Evolutionary conservation across 2,797 vertebrate species (phyloP), one percentile per base, ranked within the genome.

Genomic region (Leptoclinus maculatus): DNA sequence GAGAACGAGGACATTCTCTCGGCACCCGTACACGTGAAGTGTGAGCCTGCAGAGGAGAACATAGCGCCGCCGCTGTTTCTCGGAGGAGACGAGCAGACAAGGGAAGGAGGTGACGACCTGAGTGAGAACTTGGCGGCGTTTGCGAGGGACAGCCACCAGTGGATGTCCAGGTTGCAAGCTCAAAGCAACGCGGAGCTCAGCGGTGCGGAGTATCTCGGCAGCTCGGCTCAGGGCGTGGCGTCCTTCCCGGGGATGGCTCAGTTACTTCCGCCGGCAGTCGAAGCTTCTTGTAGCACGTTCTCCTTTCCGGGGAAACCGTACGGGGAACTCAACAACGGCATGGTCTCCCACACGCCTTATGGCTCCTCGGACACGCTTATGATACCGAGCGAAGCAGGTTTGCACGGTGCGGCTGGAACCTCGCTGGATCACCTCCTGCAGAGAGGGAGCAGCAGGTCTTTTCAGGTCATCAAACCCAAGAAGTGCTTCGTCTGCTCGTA

Each of bases 401-500:
- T 78, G 0, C 84, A 64, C 0, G 68, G 57, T 0, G 21, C 75
- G 78, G 12, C 45, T 0, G 81, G 80, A 36, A 17, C 66, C 19
- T n/a, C 65, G 1, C 38, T 74, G 21, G 51, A 70, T 38, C 83
- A 53, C 57, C 69, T 34, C 4, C 39, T 4, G 0, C 81, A 78
- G 32, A 77, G 76, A 29, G 84, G 59, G 3, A 74, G 39, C 73
- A 74, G 39, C 73, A 2, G 71, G 34, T 70, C 78, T 1, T 80
- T 86, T 27, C 84, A 83, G 78, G 19, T 47, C 45, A 27, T 84
- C 34, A 87, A 85, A 49, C 91, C 91, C 0, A 94, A 92, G 87
- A 94, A 92, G 6, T 86, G 82, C 84, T 95, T 93, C 59, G 39
- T 74, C 39, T 95, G 94, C 71, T 83, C 90, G 10, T 93, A 87